Base-by-base conservation (phyloP, 2,888 invertebrate species). In the Ceratothoa steindachneri region DNA sequence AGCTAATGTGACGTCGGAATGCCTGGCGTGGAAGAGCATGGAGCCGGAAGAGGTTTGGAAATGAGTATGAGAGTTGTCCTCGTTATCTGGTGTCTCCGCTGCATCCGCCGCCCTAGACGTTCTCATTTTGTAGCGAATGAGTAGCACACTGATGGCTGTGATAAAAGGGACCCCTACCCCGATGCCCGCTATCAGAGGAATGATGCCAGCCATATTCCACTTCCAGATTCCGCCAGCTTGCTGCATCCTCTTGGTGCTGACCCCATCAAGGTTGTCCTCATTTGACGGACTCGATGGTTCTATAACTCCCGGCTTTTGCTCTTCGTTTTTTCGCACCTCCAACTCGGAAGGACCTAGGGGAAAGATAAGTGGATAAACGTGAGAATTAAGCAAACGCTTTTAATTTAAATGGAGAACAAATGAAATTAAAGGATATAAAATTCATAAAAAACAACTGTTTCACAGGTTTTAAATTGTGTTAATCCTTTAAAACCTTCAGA, bases 301-400 rank as follows among this genome's bases (percentile, higher is more conserved):
- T n/a, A 60, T 60, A 60, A 22, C 24, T 24, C 19, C 27, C 22
- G 60, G 24, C n/a, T n/a, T 22, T 1, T 60, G 22, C n/a, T 41
- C 30, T 2, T 29, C 53, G 15, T 52, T 66, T 30, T 53, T 30
- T 27, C 74, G 67, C 27, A 74, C 71, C 24, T 74, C 74, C n/a
- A 71, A 71, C 52, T 70, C 74, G 27, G 70, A 71, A 52, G 70
- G 69, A 3, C 31, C 66, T 67, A 22, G n/a, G 28, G 0, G n/a
- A 28, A 29, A 51, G 19, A 51, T 19, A 51, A 19, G 19, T 51
- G 52, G 52, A 51, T n/a, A n/a, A n/a, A n/a, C n/a, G n/a, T n/a
- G n/a, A n/a, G n/a, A n/a, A n/a, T n/a, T n/a, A n/a, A n/a, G n/a
- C n/a, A n/a, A n/a, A n/a, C n/a, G n/a, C n/a, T n/a, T n/a, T n/a